phyloP scores from a whole-genome alignment of 2,113 vertebrate species.

The mouse (Mus musculus) region DNA sequence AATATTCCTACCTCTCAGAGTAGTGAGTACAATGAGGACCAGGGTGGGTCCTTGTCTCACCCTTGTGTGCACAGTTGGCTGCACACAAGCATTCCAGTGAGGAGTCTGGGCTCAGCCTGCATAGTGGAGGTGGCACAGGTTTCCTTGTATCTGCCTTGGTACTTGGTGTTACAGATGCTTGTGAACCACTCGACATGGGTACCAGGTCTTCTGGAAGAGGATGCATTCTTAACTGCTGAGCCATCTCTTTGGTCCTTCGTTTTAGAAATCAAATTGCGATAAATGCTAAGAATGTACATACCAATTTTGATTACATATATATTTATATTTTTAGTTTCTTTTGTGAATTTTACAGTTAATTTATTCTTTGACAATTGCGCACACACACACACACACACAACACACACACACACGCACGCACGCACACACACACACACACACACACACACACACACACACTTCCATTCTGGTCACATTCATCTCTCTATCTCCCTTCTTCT shows the following conservation, averaged over 20 bases:
- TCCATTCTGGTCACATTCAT: not conserved
- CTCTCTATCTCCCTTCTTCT: not conserved
- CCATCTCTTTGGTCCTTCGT: not conserved
- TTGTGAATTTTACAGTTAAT: not conserved
- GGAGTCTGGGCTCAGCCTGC: not conserved
- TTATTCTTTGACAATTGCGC: not conserved
- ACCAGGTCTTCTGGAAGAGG: not conserved
- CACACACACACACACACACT: too few species aligned
- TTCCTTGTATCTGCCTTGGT: not conserved
- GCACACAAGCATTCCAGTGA: not conserved
- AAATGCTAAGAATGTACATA: not conserved
- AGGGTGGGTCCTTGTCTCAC: rapidly evolving
- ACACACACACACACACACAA: too few species aligned
- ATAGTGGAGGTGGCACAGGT: not conserved
- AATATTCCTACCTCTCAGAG: not conserved
- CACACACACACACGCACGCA: too few species aligned
- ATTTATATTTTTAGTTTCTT: not conserved
- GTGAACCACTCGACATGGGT: not conserved
- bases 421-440: too few species aligned
- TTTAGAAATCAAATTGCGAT: not conserved
- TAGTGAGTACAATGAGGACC: not conserved
- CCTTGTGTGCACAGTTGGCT: rapidly evolving
- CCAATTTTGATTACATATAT: not conserved
- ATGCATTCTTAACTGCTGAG: not conserved
- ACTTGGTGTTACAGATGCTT: not conserved